Conservation (phyloP, 2,888 invertebrate species). For the Ceriagrion tenellum region DNA sequence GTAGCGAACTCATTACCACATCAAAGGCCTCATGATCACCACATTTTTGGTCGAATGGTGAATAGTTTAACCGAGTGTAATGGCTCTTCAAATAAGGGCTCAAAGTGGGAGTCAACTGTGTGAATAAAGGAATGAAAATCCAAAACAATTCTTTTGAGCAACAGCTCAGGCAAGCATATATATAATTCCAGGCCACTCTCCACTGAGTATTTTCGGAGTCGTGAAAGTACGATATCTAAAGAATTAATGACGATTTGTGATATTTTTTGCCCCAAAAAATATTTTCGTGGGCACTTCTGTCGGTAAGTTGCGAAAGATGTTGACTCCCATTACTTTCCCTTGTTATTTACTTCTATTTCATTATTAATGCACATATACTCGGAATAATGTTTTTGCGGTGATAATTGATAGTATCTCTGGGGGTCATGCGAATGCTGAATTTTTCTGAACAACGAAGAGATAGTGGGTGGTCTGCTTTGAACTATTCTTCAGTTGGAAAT, state of each 20-base stretch:
- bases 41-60: not conserved
- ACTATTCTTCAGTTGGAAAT: too few species aligned
- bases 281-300: not conserved
- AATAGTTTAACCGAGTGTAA: not conserved
- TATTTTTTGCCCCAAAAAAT: not conserved
- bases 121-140: not conserved
- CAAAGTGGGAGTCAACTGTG: not conserved
- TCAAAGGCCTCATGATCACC: not conserved
- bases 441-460: too few species aligned
- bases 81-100: not conserved
- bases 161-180: not conserved
- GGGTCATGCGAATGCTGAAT: too few species aligned
- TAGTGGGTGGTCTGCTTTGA: too few species aligned
- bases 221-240: not conserved
- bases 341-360: too few species aligned
- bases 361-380: too few species aligned
- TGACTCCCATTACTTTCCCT: too few species aligned
- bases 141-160: not conserved
- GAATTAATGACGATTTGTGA: not conserved
- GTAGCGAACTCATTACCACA: not conserved
- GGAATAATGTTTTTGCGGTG: too few species aligned
- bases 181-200: not conserved
- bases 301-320: too few species aligned
- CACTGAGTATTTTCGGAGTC: not conserved
- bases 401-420: too few species aligned